Base-by-base conservation (phyloP, 2,797 vertebrate species). In the Sciurus vulgaris region DNA sequence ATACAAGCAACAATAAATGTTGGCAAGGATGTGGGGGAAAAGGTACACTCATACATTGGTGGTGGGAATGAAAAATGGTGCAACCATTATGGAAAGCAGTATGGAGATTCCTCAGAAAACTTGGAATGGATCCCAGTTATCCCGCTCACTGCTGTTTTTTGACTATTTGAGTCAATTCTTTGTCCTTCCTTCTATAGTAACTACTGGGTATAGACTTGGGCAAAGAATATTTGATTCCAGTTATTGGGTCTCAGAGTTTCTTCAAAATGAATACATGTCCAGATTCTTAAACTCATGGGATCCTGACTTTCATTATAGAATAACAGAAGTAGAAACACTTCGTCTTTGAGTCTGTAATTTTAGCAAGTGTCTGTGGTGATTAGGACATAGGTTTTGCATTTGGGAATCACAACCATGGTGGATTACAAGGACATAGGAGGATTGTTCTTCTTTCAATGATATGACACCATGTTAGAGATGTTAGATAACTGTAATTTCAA, bases 271-370 rank as follows among this genome's bases (percentile, higher is more conserved):
- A 91, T 41, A 30, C 1, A 4, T 78, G 70, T 73, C 30, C 88
- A 63, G 85, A 92, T 91, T n/a, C 20, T 24, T 1, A 56, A 90
- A 77, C 13, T 67, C 74, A 56, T 56, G 86, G 20, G 84, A 4
- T 10, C 44, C 30, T 72, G 26, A 4, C 13, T 79, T 18, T 69
- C 17, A 87, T n/a, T 15, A 13, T 44, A 82, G 4, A 61, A 2
- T 41, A 38, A 79, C 1, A 51, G 28, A 92, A 88, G 49, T 93
- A 35, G 70, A 95, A 95, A 38, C 14, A 54, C 10, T n/a, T 93
- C 5, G 5, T 89, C 15, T 87, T 93, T 82, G 54, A 82, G 11
- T 67, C 20, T 65, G 10, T 54, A 59, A 63, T 26, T 93, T 86
- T 67, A 73, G 38, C 15, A 79, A 30, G n/a, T 86, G 5, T 22